Percentiles rank a stretch among this genome's conserved stretches.
These are phyloP conservation scores for Eubasilissa splendida DNA, from an alignment of 2,888 invertebrate species.

Conservation along the genomic window DNA sequence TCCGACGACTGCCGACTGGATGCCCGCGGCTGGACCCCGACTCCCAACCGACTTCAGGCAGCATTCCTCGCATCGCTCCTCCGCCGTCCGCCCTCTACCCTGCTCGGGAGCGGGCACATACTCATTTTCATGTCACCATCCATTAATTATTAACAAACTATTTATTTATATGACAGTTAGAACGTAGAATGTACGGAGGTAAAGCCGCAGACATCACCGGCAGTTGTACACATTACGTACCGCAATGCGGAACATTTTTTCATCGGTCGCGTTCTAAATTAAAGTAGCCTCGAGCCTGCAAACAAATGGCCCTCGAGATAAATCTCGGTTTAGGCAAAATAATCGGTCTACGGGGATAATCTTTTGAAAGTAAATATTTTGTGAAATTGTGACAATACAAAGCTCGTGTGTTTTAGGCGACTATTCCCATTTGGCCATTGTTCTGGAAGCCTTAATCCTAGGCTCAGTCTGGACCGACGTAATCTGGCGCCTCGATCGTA, in stretches of 20 bases:
- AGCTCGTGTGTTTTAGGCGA: constrained; percentile 47
- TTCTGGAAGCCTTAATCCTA: constrained; percentile 42
- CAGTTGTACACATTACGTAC: too few species aligned
- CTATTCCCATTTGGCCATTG: constrained; percentile 46
- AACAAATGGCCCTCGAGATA: constrained; percentile 28
- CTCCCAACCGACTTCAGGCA: neutral
- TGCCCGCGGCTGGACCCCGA: constrained; percentile 27
- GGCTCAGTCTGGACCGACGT: constrained; percentile 43
- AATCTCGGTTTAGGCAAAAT: constrained; percentile 45
- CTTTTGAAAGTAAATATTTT: constrained; percentile 42
- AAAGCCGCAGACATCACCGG: too few species aligned
- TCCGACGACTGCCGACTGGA: constrained; percentile 45
- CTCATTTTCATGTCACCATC: neutral
- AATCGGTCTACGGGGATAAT: constrained; percentile 48
- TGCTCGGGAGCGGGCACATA: neutral
- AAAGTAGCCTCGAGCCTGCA: constrained; percentile 26
- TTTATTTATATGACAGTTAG: neutral
- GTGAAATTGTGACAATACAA: constrained; percentile 44
- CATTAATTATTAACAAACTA: too few species aligned
- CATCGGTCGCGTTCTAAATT: constrained; percentile 28
- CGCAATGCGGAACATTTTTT: too few species aligned
- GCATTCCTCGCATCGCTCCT: neutral
- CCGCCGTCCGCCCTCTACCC: neutral
- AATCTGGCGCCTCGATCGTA: constrained; percentile 57
- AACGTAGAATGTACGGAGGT: neutral